Conservation (phyloP, 2,113 vertebrate species). For the Ia io region DNA sequence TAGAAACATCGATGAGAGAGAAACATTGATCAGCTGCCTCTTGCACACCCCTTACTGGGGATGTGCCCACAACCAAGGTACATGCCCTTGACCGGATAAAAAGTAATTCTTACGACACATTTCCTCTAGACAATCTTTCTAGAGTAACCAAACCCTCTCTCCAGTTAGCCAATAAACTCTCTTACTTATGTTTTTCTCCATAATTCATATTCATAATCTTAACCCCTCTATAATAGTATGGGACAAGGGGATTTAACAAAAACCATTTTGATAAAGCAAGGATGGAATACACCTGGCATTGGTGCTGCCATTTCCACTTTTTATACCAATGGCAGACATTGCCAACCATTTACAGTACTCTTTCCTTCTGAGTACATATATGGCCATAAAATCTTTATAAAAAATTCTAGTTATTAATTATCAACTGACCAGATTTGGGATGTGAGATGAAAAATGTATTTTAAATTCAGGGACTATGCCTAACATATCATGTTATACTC, state of each 20-base stretch:
- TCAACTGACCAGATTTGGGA: background rate
- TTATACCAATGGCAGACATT: background rate
- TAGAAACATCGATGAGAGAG: no score
- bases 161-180: background rate
- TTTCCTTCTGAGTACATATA: background rate
- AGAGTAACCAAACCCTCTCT: background rate
- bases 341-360: background rate
- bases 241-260: background rate
- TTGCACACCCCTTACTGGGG: no score
- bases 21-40: no score
- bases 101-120: background rate
- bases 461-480: background rate
- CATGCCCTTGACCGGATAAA: no score
- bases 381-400: background rate
- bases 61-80: no score
- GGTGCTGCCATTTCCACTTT: background rate
- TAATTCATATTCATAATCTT: background rate
- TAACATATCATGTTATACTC: background rate
- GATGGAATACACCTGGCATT: background rate
- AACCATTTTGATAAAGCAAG: background rate
- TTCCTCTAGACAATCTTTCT: conserved; percentile 19
- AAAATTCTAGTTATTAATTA: background rate
- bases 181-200: conserved; percentile 4
- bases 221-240: background rate
- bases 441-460: background rate